Percentiles rank a stretch among this genome's conserved stretches.
Conservation (phyloP, 2,797 vertebrate species). For the Hozukius guyotensis region DNA sequence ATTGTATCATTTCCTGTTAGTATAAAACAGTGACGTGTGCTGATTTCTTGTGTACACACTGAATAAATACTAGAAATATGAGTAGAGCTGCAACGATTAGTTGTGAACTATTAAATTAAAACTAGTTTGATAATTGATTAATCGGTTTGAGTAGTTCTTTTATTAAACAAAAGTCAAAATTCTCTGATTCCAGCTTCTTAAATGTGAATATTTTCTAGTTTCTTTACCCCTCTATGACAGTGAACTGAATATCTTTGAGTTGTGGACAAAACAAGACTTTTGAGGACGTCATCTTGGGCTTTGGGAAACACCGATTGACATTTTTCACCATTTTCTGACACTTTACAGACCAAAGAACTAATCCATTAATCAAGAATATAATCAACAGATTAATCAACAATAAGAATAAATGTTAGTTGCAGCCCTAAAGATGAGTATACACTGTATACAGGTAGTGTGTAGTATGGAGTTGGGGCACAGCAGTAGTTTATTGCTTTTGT, state of each 20-base stretch:
- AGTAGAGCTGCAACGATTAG: not conserved
- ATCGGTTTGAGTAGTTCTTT: too few species aligned
- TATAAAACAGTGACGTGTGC: not conserved
- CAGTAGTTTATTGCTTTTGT: not conserved
- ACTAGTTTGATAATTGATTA: too few species aligned
- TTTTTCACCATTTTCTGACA: too few species aligned
- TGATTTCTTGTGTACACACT: not conserved
- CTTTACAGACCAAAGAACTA: rapidly evolving
- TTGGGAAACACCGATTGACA: too few species aligned
- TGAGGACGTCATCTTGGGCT: too few species aligned
- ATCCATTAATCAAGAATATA: too few species aligned
- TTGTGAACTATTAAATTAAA: rapidly evolving
- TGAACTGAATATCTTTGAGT: too few species aligned
- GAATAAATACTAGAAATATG: not conserved
- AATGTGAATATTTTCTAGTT: too few species aligned
- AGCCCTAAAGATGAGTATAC: not conserved
- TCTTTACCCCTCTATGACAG: rapidly evolving
- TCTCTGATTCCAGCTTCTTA: too few species aligned
- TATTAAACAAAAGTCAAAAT: rapidly evolving
- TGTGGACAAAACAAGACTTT: too few species aligned
- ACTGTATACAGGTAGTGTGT: not conserved
- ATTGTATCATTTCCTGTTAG: not conserved
- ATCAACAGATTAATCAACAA: too few species aligned
- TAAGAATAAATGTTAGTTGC: too few species aligned
- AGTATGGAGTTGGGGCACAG: not conserved